Base-by-base conservation (phyloP, 2,888 invertebrate genomes). In the Malacosoma neustria region DNA sequence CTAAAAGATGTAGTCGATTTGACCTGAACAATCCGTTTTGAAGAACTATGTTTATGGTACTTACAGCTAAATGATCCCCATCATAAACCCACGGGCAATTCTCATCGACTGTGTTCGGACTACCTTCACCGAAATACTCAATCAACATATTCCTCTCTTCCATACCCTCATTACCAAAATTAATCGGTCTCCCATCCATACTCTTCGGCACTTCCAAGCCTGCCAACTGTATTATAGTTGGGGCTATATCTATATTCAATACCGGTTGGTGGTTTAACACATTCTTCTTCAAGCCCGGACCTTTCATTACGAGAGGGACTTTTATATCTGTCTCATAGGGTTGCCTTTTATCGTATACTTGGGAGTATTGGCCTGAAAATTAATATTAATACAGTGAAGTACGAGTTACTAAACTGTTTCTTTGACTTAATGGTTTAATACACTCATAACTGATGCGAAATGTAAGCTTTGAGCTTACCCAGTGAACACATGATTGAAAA, bases 291-390 rank as follows among this genome's bases (percentile, higher is more conserved):
- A 95, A 74, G 1, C 85, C 85, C 0, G 97, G 96, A 0, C 95
- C 97, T 33, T 91, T 85, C 2, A 97, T 89, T 33, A 96, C 58
- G 3, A 97, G 80, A 0, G 97, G 97, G 0, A 97, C 91, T 49
- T 91, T 88, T 32, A 96, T 91, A 61, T 97, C 97, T 0, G 94
- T 92, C 64, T 97, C 96, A 71, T 97, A 97, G 0, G 94, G 93
- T 57, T 96, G 95, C 1, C 97, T 86, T 63, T 97, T 97, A 72
- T 97, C 97, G 77, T 91, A 91, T 0, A 95, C 93, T 77, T 95
- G 90, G 2, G 93, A 90, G 73, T 95, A 96, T 79, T 97, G 96
- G 7, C 96, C 96, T 94, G 64, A 13, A 39, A 39, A 32, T 3
- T 3, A n/a, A n/a, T n/a, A n/a, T n/a, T n/a, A n/a, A n/a, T n/a